phyloP scores from a whole-genome alignment of 2,113 vertebrate genomes.

The Pavo muticus region DNA sequence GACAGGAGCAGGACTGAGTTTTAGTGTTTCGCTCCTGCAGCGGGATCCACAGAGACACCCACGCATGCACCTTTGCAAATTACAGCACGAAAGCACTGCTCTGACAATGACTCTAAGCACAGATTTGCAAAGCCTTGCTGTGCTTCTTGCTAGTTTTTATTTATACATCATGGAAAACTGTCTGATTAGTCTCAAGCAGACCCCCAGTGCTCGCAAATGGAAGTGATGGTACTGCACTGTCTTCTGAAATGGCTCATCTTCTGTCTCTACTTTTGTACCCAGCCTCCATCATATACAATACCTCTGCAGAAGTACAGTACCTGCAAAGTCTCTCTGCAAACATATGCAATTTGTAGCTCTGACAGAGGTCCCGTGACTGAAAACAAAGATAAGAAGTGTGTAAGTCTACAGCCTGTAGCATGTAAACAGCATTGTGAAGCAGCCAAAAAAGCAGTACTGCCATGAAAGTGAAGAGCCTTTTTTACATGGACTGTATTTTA shows the following conservation, averaged over 20 bases:
- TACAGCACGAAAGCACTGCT: not conserved
- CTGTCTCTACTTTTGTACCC: not conserved
- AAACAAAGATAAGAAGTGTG: slow-evolving; percentile 1
- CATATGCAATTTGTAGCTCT: slow-evolving; percentile 94
- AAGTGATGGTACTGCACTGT: not conserved
- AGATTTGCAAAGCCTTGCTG: accelerated
- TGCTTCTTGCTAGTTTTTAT: not conserved
- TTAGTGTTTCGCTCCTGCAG: not conserved
- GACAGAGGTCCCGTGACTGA: slow-evolving; percentile 95
- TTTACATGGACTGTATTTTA: not conserved
- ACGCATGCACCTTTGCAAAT: not conserved
- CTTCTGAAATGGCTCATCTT: not conserved
- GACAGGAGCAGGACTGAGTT: not conserved
- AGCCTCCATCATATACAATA: not conserved
- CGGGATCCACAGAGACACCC: not conserved
- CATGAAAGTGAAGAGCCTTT: not conserved
- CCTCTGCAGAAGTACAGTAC: slow-evolving; percentile 70
- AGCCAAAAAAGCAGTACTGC: not conserved
- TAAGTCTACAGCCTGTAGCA: not conserved
- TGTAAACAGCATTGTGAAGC: accelerated
- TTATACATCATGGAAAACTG: not conserved
- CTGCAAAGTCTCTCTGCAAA: slow-evolving; percentile 96
- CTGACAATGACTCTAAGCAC: not conserved
- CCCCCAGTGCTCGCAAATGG: accelerated
- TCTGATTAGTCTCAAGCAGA: not conserved